phyloP scores from a whole-genome alignment of 1,140 invertebrate genomes.

The Calliopsis andreniformis region DNA sequence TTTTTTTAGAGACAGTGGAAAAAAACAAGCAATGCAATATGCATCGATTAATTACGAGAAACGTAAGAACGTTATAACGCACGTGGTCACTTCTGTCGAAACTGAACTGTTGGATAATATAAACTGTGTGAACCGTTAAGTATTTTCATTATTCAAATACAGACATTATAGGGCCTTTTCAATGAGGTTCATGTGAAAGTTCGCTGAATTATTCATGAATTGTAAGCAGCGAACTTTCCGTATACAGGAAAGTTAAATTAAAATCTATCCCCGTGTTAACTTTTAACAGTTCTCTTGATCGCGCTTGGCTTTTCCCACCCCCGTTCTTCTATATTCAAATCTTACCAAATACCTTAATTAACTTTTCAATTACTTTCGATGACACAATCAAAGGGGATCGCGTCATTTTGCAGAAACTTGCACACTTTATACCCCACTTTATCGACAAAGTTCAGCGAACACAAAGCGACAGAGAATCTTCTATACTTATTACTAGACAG shows the following conservation, averaged over 20 bases:
- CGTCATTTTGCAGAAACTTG: neutral
- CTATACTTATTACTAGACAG: no score
- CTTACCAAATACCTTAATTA: slow-evolving; percentile 24
- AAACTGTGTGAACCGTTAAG: slow-evolving; percentile 21
- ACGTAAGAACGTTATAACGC: neutral
- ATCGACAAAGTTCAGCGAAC: no score
- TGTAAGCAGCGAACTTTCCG: slow-evolving; percentile 38
- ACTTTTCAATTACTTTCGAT: neutral
- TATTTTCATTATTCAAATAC: slow-evolving; percentile 47
- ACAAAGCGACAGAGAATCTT: no score
- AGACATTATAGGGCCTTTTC: slow-evolving; percentile 14
- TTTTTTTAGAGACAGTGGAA: neutral
- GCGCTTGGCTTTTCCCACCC: neutral
- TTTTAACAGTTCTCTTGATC: slow-evolving; percentile 12
- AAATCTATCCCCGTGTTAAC: slow-evolving; percentile 47
- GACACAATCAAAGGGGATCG: neutral
- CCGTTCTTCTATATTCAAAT: neutral
- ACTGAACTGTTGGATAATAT: slow-evolving; percentile 30
- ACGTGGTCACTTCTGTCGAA: slow-evolving; percentile 28
- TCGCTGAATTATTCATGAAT: slow-evolving; percentile 56
- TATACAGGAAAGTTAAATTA: slow-evolving; percentile 55
- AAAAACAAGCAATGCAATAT: neutral
- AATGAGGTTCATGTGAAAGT: slow-evolving; percentile 33
- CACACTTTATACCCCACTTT: no score
- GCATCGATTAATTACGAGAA: no score